These are phyloP conservation scores for Lytechinus variegatus DNA, from an alignment of 35 echinoderm and acorn worm species.

Conservation along the genomic window DNA sequence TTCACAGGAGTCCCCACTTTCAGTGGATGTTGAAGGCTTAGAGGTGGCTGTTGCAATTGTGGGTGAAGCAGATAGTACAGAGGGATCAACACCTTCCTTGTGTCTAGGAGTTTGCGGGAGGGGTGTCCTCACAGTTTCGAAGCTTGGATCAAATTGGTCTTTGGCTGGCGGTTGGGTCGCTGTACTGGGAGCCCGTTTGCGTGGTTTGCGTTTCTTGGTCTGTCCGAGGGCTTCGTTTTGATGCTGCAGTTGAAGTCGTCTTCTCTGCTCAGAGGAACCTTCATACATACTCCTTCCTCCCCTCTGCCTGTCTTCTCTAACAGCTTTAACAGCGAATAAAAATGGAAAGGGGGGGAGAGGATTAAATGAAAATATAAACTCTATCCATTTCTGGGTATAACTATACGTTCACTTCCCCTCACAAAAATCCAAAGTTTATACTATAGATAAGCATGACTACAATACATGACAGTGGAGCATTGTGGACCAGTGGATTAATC, in stretches of 20 bases:
- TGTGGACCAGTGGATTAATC: too few species aligned
- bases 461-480: too few species aligned
- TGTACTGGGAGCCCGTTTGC: background rate
- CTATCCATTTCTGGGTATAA: too few species aligned
- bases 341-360: background rate
- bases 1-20: background rate
- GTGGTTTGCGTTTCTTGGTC: conserved; percentile 56
- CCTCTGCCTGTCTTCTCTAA: conserved; percentile 78
- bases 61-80: background rate
- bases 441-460: too few species aligned
- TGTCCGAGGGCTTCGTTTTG: background rate
- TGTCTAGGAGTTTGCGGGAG: background rate
- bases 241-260: conserved; percentile 54
- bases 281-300: conserved; percentile 86
- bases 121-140: background rate
- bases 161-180: background rate
- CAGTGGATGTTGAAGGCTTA: background rate
- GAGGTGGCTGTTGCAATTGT: background rate
- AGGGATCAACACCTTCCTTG: background rate
- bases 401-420: too few species aligned
- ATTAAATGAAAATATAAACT: too few species aligned
- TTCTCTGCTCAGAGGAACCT: conserved; percentile 81
- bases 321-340: conserved; percentile 58
- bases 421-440: too few species aligned
- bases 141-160: background rate